Evolutionary conservation across 2,113 vertebrate species (phyloP), one percentile per base, ranked within the genome.

Genomic region (Meles meles): DNA sequence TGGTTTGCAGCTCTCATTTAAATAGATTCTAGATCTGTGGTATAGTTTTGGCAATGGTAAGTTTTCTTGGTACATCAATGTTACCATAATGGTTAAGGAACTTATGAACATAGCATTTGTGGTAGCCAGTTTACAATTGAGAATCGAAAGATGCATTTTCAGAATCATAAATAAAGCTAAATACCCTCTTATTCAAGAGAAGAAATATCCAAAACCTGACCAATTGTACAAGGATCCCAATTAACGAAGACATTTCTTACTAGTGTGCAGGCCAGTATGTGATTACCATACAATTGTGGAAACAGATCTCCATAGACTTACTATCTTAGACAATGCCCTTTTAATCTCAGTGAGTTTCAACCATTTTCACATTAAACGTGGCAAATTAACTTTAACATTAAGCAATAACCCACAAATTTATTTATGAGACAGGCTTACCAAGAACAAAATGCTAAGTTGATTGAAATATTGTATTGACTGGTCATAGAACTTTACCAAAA

Each of bases 161-260:
- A 97, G 96, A 94, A 85, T 99, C 98, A 98, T 99, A 99, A 99
- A 99, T 98, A 99, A 98, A 98, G 94, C 95, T 97, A 98, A 98
- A 98, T 76, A 96, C 34, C 88, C 91, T 97, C 96, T 97, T 95
- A 96, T 98, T 98, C 98, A 97, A 98, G 96, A 0, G 61, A 95
- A 97, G 67, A 77, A 95, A 96, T 92, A 98, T 96, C 95, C 93
- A 97, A 98, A 98, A 97, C 81, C 92, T 98, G 97, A 98, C 97
- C 98, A 97, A 92, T 88, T 98, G 84, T 97, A 98, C 97, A 98
- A 98, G 97, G 96, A 98, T 98, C 97, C 95, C 98, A 98, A 98
- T 98, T 98, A 98, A 92, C 96, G 94, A 81, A 96, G 98, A 98
- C 97, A 97, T 98, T 98, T 97, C 96, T 98, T 94, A 96, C 95